Percentiles rank a stretch among this genome's conserved stretches.
These are phyloP conservation scores for Beris morrisii DNA, from an alignment of 2,888 invertebrate species.

Conservation along the genomic window DNA sequence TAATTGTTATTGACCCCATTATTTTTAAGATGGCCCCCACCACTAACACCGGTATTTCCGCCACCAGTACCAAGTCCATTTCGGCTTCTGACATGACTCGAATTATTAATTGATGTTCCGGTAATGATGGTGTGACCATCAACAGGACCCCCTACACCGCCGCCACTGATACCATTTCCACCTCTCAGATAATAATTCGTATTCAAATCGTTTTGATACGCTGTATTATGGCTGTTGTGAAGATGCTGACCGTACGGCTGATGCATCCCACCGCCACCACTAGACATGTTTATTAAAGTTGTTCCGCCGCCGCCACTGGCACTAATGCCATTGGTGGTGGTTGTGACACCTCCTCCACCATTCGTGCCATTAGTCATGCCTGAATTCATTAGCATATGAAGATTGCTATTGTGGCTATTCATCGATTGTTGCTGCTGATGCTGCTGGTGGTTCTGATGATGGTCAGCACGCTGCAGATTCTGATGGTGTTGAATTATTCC, in stretches of 20 bases:
- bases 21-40: slow-evolving; percentile 45
- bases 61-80: slow-evolving; percentile 38
- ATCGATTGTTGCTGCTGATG: slow-evolving; percentile 30
- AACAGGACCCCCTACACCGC: not conserved
- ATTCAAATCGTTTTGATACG: slow-evolving; percentile 40
- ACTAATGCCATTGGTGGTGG: slow-evolving; percentile 10
- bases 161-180: slow-evolving; percentile 22
- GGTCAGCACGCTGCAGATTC: slow-evolving; percentile 49
- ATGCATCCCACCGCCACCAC: slow-evolving; percentile 7
- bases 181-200: slow-evolving; percentile 40
- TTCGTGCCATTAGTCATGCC: slow-evolving; percentile 32
- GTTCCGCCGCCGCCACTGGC: slow-evolving; percentile 3
- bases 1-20: slow-evolving; percentile 56
- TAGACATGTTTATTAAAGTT: slow-evolving; percentile 26
- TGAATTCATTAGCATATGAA: slow-evolving; percentile 37
- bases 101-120: slow-evolving; percentile 8
- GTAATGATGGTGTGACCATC: slow-evolving; percentile 19
- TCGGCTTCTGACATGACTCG: slow-evolving; percentile 10
- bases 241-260: slow-evolving; percentile 40
- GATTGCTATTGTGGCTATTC: slow-evolving; percentile 33
- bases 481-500: slow-evolving; percentile 33
- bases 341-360: slow-evolving; percentile 19
- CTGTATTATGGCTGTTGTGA: slow-evolving; percentile 38
- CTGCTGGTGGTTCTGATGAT: slow-evolving; percentile 45
- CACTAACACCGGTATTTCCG: slow-evolving; percentile 37